Base-by-base conservation (phyloP, 2,888 invertebrate genomes). In the Anoplius nigerrimus region DNA sequence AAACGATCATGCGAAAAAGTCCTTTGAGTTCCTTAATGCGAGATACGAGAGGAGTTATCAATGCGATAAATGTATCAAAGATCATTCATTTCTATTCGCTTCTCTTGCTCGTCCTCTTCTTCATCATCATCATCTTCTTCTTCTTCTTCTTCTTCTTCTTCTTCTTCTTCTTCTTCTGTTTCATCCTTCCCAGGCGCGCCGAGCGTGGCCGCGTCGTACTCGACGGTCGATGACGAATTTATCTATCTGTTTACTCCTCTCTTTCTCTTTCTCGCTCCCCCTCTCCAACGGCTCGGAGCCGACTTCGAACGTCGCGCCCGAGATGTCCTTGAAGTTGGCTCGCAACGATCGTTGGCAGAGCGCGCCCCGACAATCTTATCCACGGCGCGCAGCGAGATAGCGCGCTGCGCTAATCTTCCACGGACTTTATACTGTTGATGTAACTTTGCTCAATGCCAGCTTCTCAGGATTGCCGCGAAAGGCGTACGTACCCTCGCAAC, bases 321-420 rank as follows among this genome's bases (percentile, higher is more conserved):
- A 15, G n/a, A 52, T 11, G 75, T 77, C 74, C 69, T 71, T 43
- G 64, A 54, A 74, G 60, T 45, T 56, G 63, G 13, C 63, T 51
- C 57, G 18, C 45, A 62, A 55, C 62, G 62, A 55, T 66, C 45
- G 51, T 46, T 8, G 61, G 53, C 46, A 65, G 22, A 62, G 16
- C 48, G 48, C 48, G 18, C 48, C 16, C 2, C 13, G 48, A 48
- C 16, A 84, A 85, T 85, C 85, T 85, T 85, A 85, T 85, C 85
- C 85, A 66, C 61, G 62, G 71, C 52, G 48, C 68, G 71, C 66
- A 73, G 64, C 67, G 76, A 77, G 85, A 85, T 85, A 84, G 78
- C 82, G 72, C 72, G 68, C 66, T 72, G 77, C 77, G 77, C 77
- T 84, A 85, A 85, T 85, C 85, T 84, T 67, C 60, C 65, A 74